Conservation (phyloP, 2,113 vertebrate species). For the Psittacara wagleri region DNA sequence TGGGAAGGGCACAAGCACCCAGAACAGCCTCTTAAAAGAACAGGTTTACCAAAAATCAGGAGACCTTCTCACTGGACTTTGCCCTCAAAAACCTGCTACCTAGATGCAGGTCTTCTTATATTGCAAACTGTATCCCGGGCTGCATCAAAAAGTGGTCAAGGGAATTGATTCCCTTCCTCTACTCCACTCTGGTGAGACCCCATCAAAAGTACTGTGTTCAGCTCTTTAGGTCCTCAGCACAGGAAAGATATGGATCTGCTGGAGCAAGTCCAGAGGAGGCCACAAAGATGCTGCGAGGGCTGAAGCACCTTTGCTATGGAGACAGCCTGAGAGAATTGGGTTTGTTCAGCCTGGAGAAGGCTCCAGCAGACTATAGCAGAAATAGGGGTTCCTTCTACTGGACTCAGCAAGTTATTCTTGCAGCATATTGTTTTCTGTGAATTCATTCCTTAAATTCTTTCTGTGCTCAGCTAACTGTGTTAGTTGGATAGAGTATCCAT, state of each 20-base stretch:
- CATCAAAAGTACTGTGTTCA: neutral
- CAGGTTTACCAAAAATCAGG: neutral
- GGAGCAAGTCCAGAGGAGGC: neutral
- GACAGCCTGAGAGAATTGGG: neutral
- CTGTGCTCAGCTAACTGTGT: neutral
- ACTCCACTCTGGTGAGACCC: neutral
- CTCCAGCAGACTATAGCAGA: neutral
- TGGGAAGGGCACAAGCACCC: neutral
- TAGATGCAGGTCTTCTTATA: neutral
- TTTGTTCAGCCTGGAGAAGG: neutral
- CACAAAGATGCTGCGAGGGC: neutral
- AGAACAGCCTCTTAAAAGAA: neutral
- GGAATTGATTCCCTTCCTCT: neutral
- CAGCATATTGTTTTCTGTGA: constrained; percentile 21
- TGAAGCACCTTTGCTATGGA: neutral
- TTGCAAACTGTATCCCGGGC: neutral
- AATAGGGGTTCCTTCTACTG: neutral
- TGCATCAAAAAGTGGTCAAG: neutral
- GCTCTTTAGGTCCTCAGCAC: neutral
- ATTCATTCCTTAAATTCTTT: constrained; percentile 1
- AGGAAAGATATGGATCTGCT: neutral
- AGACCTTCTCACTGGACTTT: neutral
- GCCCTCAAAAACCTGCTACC: neutral
- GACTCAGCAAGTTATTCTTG: constrained; percentile 3
- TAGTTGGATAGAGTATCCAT: constrained; percentile 11